Evolutionary conservation across 2,888 invertebrate genomes (phyloP).

Genomic region (Perdita meconis): DNA sequence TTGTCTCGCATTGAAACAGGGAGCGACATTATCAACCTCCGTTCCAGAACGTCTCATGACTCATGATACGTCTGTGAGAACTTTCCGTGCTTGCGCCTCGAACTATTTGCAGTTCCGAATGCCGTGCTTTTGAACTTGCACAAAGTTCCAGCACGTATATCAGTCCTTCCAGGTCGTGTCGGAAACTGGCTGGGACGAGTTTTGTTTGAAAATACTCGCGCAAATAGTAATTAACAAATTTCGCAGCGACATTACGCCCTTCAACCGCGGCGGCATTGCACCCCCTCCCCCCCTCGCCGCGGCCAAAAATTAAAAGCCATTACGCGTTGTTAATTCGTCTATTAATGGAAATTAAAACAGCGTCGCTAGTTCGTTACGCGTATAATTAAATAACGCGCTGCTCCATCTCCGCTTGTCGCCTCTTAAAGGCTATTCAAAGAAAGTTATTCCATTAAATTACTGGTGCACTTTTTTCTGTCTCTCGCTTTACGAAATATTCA

Average conservation of each 20-base stretch:
- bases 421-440: conserved; percentile 1
- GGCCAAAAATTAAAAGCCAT: conserved; percentile 17
- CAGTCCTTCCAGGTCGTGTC: conserved; percentile 54
- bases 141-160: conserved; percentile 63
- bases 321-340: conserved; percentile 25
- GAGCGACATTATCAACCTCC: conserved; percentile 66
- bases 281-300: background rate
- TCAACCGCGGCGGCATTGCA: conserved; percentile 9
- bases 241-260: conserved; percentile 14
- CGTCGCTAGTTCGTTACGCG: conserved; percentile 3
- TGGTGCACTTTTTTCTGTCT: too few species aligned
- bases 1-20: conserved; percentile 53
- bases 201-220: conserved; percentile 40
- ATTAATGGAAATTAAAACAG: conserved; percentile 29
- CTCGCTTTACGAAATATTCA: too few species aligned
- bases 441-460: conserved; percentile 3
- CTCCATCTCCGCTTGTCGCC: background rate
- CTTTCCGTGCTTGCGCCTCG: conserved; percentile 57
- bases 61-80: conserved; percentile 66
- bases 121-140: conserved; percentile 60
- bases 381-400: conserved; percentile 23
- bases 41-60: conserved; percentile 66
- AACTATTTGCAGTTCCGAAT: conserved; percentile 64
- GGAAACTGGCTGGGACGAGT: conserved; percentile 39
- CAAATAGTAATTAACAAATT: conserved; percentile 49